Percentiles rank a stretch among this genome's conserved stretches.
Conservation (phyloP, 2,113 vertebrate species). For the Protobothrops flavoviridis region DNA sequence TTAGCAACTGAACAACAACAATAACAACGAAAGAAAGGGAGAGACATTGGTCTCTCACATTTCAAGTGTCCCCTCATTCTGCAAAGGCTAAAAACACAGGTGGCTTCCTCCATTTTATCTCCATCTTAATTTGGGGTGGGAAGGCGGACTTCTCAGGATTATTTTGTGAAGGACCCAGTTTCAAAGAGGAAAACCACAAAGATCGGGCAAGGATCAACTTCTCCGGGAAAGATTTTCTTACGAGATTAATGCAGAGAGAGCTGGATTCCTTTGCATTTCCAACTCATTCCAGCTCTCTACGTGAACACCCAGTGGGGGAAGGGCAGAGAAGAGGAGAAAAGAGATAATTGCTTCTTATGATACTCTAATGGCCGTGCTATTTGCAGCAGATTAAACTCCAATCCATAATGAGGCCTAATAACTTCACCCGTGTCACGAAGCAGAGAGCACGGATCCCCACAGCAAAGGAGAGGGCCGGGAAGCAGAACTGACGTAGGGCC, state of each 20-base stretch:
- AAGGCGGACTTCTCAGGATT: background rate
- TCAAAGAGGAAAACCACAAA: background rate
- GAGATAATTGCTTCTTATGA: constrained; percentile 72
- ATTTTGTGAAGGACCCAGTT: background rate
- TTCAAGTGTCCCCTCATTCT: background rate
- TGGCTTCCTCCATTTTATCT: background rate
- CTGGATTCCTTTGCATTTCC: constrained; percentile 9
- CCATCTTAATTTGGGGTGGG: background rate
- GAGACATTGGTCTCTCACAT: background rate
- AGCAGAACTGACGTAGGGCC: background rate
- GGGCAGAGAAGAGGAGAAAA: constrained; percentile 33
- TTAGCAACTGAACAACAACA: no score
- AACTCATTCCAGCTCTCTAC: constrained; percentile 56
- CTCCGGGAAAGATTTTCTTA: background rate
- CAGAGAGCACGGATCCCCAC: constrained; percentile 40
- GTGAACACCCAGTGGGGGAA: constrained; percentile 53
- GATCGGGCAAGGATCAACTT: no score
- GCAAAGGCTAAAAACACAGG: background rate
- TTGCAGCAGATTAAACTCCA: constrained; percentile 77
- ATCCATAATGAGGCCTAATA: constrained; percentile 66
- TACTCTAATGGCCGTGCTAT: constrained; percentile 72
- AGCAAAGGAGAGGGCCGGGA: background rate
- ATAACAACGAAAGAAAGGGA: background rate
- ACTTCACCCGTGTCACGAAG: constrained; percentile 62
- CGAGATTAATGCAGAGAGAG: background rate